Evolutionary conservation across 2,113 vertebrate species (phyloP).

Genomic region (Kryptolebias marmoratus): DNA sequence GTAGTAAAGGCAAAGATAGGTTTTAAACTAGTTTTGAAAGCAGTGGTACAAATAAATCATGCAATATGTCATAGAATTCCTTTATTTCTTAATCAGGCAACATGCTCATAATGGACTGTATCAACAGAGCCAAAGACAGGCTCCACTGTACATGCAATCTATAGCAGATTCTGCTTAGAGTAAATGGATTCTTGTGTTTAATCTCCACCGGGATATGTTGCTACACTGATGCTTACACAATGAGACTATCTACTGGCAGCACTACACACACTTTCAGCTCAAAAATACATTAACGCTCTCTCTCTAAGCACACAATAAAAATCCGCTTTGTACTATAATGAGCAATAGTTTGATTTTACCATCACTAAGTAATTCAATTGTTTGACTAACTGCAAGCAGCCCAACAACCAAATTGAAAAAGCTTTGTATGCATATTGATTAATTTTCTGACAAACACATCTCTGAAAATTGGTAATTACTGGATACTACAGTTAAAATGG

Average conservation of each 20-base stretch:
- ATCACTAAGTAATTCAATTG: neutral
- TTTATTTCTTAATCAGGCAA: constrained; percentile 37
- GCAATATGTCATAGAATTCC: constrained; percentile 10
- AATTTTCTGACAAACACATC: constrained; percentile 14
- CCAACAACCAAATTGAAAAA: neutral
- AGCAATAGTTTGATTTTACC: constrained; percentile 13
- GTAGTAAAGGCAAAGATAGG: neutral
- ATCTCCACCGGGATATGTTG: constrained; percentile 62
- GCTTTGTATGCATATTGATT: constrained; percentile 16
- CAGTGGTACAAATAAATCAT: neutral
- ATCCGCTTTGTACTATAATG: constrained; percentile 9
- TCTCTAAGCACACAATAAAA: constrained; percentile 6
- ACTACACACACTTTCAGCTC: constrained; percentile 34
- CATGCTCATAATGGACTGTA: constrained; percentile 15
- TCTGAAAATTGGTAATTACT: constrained; percentile 17
- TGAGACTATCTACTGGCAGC: constrained; percentile 59
- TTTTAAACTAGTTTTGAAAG: neutral
- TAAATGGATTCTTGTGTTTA: constrained; percentile 66
- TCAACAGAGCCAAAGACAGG: constrained; percentile 43
- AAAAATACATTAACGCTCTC: constrained; percentile 19
- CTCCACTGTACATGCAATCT: constrained; percentile 25
- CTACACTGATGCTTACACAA: constrained; percentile 67
- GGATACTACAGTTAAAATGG: constrained; percentile 21
- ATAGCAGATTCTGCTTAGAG: constrained; percentile 45
- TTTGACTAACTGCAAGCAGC: neutral